These are phyloP conservation scores for Crotalus helleri DNA, from an alignment of 2,113 vertebrate species.

Conservation along the genomic window DNA sequence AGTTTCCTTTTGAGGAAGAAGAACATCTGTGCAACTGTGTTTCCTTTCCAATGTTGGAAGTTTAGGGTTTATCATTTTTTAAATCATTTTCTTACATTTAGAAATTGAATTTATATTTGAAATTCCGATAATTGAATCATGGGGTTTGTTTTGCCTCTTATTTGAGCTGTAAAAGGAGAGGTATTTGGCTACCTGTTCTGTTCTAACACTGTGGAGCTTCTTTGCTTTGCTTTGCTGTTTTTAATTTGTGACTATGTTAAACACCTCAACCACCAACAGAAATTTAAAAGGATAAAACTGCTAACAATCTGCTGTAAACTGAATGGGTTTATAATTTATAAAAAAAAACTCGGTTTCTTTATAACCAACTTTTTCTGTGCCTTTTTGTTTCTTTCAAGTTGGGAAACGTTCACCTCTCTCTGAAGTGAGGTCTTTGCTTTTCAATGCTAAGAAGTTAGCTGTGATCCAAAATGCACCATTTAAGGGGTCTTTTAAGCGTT, in stretches of 20 bases:
- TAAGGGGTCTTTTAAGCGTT: not conserved
- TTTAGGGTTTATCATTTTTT: conserved; percentile 65
- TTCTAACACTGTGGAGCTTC: conserved; percentile 54
- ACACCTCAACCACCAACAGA: conserved; percentile 59
- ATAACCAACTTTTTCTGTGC: conserved; percentile 51
- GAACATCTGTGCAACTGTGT: conserved; percentile 62
- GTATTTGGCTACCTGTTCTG: conserved; percentile 57
- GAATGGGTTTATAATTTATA: conserved; percentile 74
- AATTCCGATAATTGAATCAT: conserved; percentile 66
- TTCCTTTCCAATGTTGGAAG: conserved; percentile 44
- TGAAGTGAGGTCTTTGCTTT: not conserved
- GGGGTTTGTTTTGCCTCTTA: conserved; percentile 44
- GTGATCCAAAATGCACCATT: not conserved
- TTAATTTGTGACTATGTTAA: conserved; percentile 67
- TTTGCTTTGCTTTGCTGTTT: conserved; percentile 56
- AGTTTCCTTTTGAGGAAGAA: conserved; percentile 56
- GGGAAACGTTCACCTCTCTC: not conserved
- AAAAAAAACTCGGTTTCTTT: conserved; percentile 60
- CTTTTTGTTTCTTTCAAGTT: conserved; percentile 39
- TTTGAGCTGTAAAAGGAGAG: conserved; percentile 61
- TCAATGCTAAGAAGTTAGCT: not conserved
- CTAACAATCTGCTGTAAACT: conserved; percentile 67
- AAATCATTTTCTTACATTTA: conserved; percentile 65
- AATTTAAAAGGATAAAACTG: conserved; percentile 59
- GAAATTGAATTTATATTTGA: conserved; percentile 72